phyloP scores from a whole-genome alignment of 2,888 invertebrate species.

The Leptodirus hochenwartii region DNA sequence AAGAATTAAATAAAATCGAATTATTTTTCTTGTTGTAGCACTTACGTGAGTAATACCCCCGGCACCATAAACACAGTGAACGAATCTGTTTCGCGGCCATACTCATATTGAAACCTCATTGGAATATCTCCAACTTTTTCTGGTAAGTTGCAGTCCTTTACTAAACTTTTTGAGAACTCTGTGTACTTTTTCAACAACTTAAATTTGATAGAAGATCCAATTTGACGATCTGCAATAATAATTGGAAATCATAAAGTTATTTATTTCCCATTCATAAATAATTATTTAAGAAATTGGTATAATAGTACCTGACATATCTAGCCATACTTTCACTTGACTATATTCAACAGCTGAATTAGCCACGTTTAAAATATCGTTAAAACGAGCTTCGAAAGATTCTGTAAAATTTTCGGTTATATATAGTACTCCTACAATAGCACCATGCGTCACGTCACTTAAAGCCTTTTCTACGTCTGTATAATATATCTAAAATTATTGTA shows the following conservation, averaged over 20 bases:
- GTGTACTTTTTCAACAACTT: constrained; percentile 50
- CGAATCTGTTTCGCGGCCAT: constrained; percentile 45
- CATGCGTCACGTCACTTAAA: constrained; percentile 31
- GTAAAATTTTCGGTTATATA: constrained; percentile 59
- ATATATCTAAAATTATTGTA: constrained; percentile 30
- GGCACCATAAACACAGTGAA: constrained; percentile 72
- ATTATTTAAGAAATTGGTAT: not conserved
- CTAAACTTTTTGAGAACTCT: constrained; percentile 41
- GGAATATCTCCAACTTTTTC: constrained; percentile 39
- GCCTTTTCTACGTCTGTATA: constrained; percentile 36
- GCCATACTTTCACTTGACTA: constrained; percentile 46
- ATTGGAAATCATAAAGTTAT: constrained; percentile 1
- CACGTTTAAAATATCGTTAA: constrained; percentile 38
- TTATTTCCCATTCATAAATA: not conserved
- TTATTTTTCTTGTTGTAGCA: constrained; percentile 13
- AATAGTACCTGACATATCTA: constrained; percentile 56
- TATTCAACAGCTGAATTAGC: constrained; percentile 33
- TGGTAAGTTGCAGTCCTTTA: constrained; percentile 44
- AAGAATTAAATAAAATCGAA: constrained; percentile 1
- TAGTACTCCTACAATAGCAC: constrained; percentile 43
- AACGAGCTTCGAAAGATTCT: constrained; percentile 33
- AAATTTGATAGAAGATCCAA: constrained; percentile 52
- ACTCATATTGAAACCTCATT: constrained; percentile 51
- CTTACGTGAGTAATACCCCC: constrained; percentile 65
- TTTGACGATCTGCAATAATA: constrained; percentile 55